Evolutionary conservation across 2,888 invertebrate genomes (phyloP), one percentile per base, ranked within the genome.

Genomic region (Ypsolopha sequella): DNA sequence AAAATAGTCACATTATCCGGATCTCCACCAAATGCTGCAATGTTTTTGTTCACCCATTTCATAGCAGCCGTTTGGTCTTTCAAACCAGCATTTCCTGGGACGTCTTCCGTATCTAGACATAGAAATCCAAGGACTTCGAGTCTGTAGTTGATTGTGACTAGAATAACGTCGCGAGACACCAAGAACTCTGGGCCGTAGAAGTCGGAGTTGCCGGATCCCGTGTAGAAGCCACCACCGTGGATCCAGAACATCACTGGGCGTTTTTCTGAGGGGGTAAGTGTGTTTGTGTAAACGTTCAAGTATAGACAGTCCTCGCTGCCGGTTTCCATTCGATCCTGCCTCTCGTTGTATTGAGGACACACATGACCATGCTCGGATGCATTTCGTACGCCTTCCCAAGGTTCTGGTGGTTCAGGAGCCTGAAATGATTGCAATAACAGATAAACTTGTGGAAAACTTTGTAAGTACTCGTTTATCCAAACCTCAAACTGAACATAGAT

Each of bases 261-360:
- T 0, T 54, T 61, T 43, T 54, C 51, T 1, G 61, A 7, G 2
- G 73, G 70, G 1, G 56, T 57, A 6, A 76, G 53, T 24, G 58
- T 61, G 56, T 68, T 74, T 7, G 90, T 87, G 68, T 90, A 93
- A 0, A 93, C 89, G 66, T 93, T 93, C 13, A 93, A 74, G 62
- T 89, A 91, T 6, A 93, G 87, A 56, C 93, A 93, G 65, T 91
- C 90, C 62, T 90, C 90, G 58, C 81, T 87, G 51, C 90, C 90
- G 41, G 76, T 67, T 38, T 88, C 85, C 9, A 77, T 76, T 11
- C 88, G 77, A 53, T 88, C 85, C 57, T 80, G 60, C 4, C 84
- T 74, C 58, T 84, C 82, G 60, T 86, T 82, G 68, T 71, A 84
- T 60, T 87, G 86, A 3, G 86, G 86, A 54, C 86, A 86, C 6